Conservation (phyloP, 2,888 invertebrate species). For the Hyposoter dolosus region DNA sequence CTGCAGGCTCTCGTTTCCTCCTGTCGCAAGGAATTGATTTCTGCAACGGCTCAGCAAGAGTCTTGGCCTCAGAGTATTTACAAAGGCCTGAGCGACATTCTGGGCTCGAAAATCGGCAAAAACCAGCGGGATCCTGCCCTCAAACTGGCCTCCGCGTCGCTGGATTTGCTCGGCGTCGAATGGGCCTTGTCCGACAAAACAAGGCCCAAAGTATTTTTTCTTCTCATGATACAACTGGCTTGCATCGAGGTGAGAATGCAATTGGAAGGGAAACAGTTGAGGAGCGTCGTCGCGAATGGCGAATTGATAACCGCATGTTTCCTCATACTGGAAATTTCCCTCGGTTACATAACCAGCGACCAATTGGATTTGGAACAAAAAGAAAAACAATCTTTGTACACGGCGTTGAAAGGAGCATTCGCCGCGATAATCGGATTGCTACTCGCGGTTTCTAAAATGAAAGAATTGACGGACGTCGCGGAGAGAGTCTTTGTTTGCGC, state of each 20-base stretch:
- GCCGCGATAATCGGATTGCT: constrained; percentile 92
- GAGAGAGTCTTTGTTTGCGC: constrained; percentile 94
- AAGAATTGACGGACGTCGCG: constrained; percentile 88
- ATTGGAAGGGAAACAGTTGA: constrained; percentile 93
- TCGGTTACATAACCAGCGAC: constrained; percentile 92
- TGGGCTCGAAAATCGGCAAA: constrained; percentile 94
- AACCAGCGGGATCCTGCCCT: constrained; percentile 95
- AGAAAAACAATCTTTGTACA: constrained; percentile 95
- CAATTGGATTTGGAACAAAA: constrained; percentile 94
- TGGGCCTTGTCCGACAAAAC: constrained; percentile 94
- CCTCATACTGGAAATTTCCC: constrained; percentile 91
- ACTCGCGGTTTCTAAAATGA: constrained; percentile 90
- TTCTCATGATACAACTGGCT: constrained; percentile 93
- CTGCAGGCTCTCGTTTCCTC: constrained; percentile 91
- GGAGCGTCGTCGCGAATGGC: constrained; percentile 91
- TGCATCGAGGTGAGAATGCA: constrained; percentile 98
- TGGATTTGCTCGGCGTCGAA: constrained; percentile 93
- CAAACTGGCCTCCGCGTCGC: constrained; percentile 92
- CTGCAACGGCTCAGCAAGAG: constrained; percentile 89
- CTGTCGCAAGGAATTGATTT: constrained; percentile 89
- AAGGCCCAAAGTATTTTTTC: constrained; percentile 92
- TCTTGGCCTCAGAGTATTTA: constrained; percentile 93
- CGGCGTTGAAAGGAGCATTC: constrained; percentile 95
- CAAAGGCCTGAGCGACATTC: constrained; percentile 93
- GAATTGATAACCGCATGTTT: constrained; percentile 94